These are phyloP conservation scores for Esperia sulphurella DNA, from an alignment of 2,888 invertebrate genomes.

Conservation along the genomic window DNA sequence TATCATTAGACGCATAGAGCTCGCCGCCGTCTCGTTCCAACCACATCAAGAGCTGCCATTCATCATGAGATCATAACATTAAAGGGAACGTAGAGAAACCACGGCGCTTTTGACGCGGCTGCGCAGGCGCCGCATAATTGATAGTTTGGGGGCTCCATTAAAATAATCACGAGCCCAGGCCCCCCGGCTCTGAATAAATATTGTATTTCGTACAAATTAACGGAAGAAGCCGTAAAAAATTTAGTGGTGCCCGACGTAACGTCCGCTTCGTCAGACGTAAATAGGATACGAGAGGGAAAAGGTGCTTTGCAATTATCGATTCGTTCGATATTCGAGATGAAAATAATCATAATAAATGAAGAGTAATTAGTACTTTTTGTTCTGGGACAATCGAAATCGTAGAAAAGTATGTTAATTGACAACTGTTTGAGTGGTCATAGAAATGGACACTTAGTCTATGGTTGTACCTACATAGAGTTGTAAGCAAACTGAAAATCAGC, in stretches of 20 bases:
- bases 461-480: too few relatives aligned
- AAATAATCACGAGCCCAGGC: constrained; percentile 41
- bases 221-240: constrained; percentile 48
- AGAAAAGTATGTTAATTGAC: too few relatives aligned
- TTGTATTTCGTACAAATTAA: constrained; percentile 71
- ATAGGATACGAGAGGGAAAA: neutral
- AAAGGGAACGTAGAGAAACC: constrained; percentile 11
- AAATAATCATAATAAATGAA: too few relatives aligned
- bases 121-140: constrained; percentile 67
- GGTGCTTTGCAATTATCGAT: neutral
- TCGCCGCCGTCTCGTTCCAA: constrained; percentile 15
- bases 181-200: constrained; percentile 63
- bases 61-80: constrained; percentile 38
- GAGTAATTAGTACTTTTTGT: neutral
- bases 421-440: too few relatives aligned
- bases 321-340: neutral
- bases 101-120: constrained; percentile 31
- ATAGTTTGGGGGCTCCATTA: constrained; percentile 63
- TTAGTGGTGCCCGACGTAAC: constrained; percentile 25
- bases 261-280: constrained; percentile 3
- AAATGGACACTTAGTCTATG: too few relatives aligned
- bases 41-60: constrained; percentile 41
- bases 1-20: constrained; percentile 24
- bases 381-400: neutral
- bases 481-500: too few relatives aligned